Base-by-base conservation (phyloP, 2,888 invertebrate species). In the Salticus scenicus region DNA sequence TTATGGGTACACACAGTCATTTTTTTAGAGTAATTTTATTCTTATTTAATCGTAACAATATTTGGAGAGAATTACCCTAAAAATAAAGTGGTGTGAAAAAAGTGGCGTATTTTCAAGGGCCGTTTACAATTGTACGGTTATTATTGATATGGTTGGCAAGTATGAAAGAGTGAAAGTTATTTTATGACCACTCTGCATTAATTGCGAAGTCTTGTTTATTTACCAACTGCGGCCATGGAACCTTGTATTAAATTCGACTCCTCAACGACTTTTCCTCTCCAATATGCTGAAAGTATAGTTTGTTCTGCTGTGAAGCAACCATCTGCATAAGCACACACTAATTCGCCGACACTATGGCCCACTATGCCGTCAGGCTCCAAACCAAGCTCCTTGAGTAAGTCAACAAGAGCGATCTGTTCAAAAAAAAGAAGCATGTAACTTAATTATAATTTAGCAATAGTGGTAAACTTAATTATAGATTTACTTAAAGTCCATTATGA, bases 241-340 rank as follows among this genome's bases (percentile, higher is more conserved):
- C 97, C 97, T 33, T 93, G 92, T 10, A 94, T 91, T 89, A 97
- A 91, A 89, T 94, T 93, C 8, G 95, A 94, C 89, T 96, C 96
- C 89, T 94, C 91, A 89, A 97, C 95, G 89, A 75, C 64, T 89
- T 94, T 94, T 24, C 98, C 98, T 92, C 99, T 94, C 94, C 96
- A 97, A 92, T 96, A 99, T 47, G 99, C 98, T 73, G 97, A 95
- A 89, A 98, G 92, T 78, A 98, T 95, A 0, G 98, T 95, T 92
- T 99, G 98, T 91, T 98, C 98, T 0, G 96, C 95, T 8, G 97
- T 97, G 90, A 99, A 94, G 72, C 97, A 96, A 17, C 97, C 98
- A 92, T 99, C 98, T 37, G 98, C 98, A 92, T 98, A 98, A n/a
- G 97, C 98, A 92, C 98, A 98, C 0, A 97, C 97, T 7, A 98